Base-by-base conservation (phyloP, 2,888 invertebrate genomes). In the Thymelicus acteon region DNA sequence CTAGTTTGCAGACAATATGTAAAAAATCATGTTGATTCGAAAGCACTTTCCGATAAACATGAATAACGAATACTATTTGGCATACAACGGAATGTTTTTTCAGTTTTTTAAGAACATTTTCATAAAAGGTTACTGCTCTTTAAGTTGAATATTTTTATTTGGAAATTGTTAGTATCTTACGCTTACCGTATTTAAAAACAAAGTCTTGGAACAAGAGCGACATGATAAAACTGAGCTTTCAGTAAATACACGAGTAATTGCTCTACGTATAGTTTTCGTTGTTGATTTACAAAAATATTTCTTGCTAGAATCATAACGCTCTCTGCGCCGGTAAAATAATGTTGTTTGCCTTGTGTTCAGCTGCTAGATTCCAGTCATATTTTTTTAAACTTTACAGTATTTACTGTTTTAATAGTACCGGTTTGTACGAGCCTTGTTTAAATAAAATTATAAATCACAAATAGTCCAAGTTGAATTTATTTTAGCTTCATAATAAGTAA, bases 21-120 rank as follows among this genome's bases (percentile, higher is more conserved):
- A 58, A 66, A 66, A n/a, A 66, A 24, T 24, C 58, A 67, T 60
- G 60, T 60, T 60, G 48, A 67, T 19, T 48, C 37, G 37, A 48
- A 60, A 37, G 60, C 57, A 66, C 40, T 47, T 66, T 15, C 47
- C 58, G 15, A 66, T 66, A 58, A 58, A 66, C 15, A 66, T 19
- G 47, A 66, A 47, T 47, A 64, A 65, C 60, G 47, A 66, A 47
- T 47, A 52, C 19, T 31, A 44, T 58, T 58, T 47, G 66, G 48
- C 66, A 47, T 47, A 7, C n/a, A 44, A 44, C 39, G 8, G 24
- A 47, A 63, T 39, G 40, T 40, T 19, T 40, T 52, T 52, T 64
- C 8, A 52, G 39, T 64, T 52, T 19, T 40, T 64, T 39, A 12
- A 10, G 37, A 39, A 49, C 15, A 13, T 52, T 15, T 64, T 52